phyloP scores from a whole-genome alignment of 2,113 vertebrate genomes.

The Istiophorus platypterus region DNA sequence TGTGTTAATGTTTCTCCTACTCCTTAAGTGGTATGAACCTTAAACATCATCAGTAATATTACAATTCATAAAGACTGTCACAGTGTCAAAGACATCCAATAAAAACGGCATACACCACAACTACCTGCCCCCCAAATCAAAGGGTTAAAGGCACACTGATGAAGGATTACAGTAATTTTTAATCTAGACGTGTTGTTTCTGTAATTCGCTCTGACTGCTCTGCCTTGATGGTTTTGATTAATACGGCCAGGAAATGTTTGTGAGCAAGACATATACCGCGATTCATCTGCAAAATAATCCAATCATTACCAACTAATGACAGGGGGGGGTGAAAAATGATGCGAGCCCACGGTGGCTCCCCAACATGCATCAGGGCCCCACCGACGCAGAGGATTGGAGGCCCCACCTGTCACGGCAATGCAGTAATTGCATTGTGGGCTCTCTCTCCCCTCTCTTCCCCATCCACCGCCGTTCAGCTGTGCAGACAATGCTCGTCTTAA shows the following conservation, averaged over 20 bases:
- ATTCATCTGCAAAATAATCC: constrained; percentile 99
- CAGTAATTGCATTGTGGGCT: constrained; percentile 90
- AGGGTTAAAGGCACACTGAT: constrained; percentile 92
- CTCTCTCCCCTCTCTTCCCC: constrained; percentile 63
- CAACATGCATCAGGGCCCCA: constrained; percentile 86
- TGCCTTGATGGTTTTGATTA: constrained; percentile 99
- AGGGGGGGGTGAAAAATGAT: constrained; percentile 96
- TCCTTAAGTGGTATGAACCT: background rate
- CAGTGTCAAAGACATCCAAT: constrained; percentile 49
- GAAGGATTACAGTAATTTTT: constrained; percentile 95
- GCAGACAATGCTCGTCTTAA: constrained; percentile 89
- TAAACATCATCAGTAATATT: constrained; percentile 13
- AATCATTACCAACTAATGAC: constrained; percentile 99
- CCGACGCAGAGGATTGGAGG: constrained; percentile 76
- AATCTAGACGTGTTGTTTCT: constrained; percentile 94
- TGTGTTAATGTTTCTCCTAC: background rate
- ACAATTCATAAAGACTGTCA: constrained; percentile 41
- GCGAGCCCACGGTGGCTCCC: constrained; percentile 88
- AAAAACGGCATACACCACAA: constrained; percentile 35
- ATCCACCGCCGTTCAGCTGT: constrained; percentile 87
- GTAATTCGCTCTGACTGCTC: constrained; percentile 94
- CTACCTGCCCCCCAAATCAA: constrained; percentile 52
- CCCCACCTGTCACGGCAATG: constrained; percentile 87
- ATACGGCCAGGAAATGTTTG: constrained; percentile 96
- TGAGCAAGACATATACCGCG: constrained; percentile 98